Base-by-base conservation (phyloP, 2,888 invertebrate genomes). In the Papilio elwesi region DNA sequence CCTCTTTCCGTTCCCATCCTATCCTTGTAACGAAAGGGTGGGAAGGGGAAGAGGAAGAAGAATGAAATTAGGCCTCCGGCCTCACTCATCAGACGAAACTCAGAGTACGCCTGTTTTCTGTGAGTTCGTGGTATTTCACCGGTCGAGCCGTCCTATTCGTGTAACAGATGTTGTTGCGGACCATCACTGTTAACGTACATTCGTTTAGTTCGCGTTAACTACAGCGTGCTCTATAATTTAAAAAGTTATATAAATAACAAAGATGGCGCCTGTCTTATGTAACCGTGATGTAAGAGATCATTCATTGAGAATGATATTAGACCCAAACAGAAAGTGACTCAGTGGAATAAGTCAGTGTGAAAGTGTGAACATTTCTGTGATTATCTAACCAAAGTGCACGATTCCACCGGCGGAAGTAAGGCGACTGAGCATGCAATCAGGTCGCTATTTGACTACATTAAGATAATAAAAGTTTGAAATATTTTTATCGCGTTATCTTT, bases 291-390 rank as follows among this genome's bases (percentile, higher is more conserved):
- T 49, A 71, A 71, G 7, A 49, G 26, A 26, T 36, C 49, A 38
- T 43, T 65, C 70, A 65, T 71, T 59, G 71, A n/a, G 16, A 49
- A 64, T 36, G 64, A 68, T 57, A 57, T 57, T 65, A 65, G 64
- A 73, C 73, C 68, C 55, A 73, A 69, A 65, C 68, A 38, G 55
- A 73, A 63, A 64, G 68, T 68, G 51, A 65, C 64, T 68, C 62
- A 71, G 51, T 49, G 57, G 64, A 48, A 49, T 63, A 72, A 68
- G 64, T 13, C 68, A 72, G 64, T 64, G 68, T 73, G 73, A 73
- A 73, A 68, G 68, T 67, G 68, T 26, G 64, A 73, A 73, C 68
- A 73, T 69, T 68, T 51, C 47, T 73, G 38, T 10, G 55, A 57
- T 73, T 68, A 65, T 68, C 43, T 73, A 73, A 73, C 64, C 49